Evolutionary conservation across 2,888 invertebrate species (phyloP).

Genomic region (Tetragonula carbonaria): DNA sequence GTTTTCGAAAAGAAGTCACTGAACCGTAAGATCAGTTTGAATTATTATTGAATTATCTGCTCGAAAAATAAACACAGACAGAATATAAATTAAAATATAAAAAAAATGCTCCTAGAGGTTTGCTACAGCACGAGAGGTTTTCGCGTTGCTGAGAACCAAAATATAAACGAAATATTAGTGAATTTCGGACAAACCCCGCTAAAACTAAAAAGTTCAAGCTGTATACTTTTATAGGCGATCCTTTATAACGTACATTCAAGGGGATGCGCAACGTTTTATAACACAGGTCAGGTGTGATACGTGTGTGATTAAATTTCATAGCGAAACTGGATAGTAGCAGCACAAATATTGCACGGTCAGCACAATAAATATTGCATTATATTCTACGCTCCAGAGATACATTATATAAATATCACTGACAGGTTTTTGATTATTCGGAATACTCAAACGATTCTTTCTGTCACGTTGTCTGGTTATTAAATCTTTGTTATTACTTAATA

Average conservation of each 20-base stretch:
- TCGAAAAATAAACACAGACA: too few species aligned
- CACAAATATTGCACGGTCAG: conserved; percentile 61
- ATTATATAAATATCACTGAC: conserved; percentile 45
- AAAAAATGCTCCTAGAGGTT: too few species aligned
- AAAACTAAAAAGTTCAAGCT: not conserved
- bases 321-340: conserved; percentile 17
- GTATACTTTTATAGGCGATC: conserved; percentile 2
- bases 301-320: conserved; percentile 70
- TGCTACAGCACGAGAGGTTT: too few species aligned
- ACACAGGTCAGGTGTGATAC: conserved; percentile 47
- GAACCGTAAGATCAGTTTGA: too few species aligned
- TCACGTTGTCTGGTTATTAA: too few species aligned
- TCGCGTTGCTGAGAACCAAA: not conserved
- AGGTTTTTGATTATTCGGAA: not conserved
- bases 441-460: too few species aligned
- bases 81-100: too few species aligned
- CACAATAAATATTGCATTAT: conserved; percentile 61
- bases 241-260: conserved; percentile 1
- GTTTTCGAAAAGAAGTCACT: too few species aligned
- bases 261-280: conserved; percentile 58
- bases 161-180: not conserved
- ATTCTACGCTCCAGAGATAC: too few species aligned
- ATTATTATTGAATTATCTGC: too few species aligned
- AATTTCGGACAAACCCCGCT: not conserved
- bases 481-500: too few species aligned